phyloP scores from a whole-genome alignment of 1,140 invertebrate genomes.

The Bombyx mandarina region DNA sequence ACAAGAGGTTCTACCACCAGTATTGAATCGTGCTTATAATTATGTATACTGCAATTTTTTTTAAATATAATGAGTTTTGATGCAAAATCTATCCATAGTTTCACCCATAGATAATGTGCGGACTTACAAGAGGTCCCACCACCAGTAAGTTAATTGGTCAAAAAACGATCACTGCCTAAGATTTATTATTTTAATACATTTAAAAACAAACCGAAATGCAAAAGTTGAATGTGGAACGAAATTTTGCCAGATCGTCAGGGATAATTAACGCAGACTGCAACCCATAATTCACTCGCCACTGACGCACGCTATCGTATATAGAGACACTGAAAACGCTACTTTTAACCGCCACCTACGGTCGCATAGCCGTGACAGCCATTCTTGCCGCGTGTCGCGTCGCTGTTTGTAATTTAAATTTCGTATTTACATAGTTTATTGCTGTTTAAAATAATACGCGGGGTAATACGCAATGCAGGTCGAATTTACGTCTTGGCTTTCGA shows the following conservation, averaged over 20 bases:
- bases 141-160: too few relatives aligned
- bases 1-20: too few relatives aligned
- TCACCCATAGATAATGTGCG: too few relatives aligned
- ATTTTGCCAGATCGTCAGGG: constrained; percentile 22
- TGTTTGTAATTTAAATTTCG: constrained; percentile 57
- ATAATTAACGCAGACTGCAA: constrained; percentile 30
- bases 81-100: too few relatives aligned
- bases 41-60: too few relatives aligned
- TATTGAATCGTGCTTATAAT: too few relatives aligned
- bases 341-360: constrained; percentile 28
- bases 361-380: constrained; percentile 20
- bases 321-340: constrained; percentile 30
- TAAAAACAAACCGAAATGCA: constrained; percentile 3
- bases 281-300: constrained; percentile 28
- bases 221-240: constrained; percentile 11
- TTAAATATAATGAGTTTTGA: too few relatives aligned
- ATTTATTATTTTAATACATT: too few relatives aligned
- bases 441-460: constrained; percentile 39
- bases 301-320: constrained; percentile 27
- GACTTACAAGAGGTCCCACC: too few relatives aligned
- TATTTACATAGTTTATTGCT: constrained; percentile 57
- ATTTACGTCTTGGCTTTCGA: neutral
- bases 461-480: neutral
- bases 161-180: too few relatives aligned
- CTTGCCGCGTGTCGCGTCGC: constrained; percentile 26